A percentile compares a stretch with the other conserved stretches of the same genome.
Evolutionary conservation across 2,888 invertebrate species (phyloP).

Genomic region (Melanostoma scalare): DNA sequence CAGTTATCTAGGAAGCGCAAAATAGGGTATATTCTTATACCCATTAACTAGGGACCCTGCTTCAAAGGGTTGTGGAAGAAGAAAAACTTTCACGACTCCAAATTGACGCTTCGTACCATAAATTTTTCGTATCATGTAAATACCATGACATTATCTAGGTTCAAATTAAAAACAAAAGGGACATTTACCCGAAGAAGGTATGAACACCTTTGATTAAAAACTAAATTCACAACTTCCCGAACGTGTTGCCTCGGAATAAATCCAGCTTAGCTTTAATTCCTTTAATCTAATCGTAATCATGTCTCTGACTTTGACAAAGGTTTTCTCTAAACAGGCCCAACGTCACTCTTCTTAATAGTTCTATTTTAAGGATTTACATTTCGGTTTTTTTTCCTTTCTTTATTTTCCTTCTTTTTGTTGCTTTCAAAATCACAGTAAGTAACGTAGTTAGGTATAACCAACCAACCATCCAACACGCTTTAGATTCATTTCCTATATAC

Average conservation of each 20-base stretch:
- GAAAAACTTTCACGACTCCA: too few species aligned
- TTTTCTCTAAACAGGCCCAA: neutral
- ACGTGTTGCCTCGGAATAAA: slow-evolving; percentile 41
- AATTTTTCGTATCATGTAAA: too few species aligned
- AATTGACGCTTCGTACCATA: too few species aligned
- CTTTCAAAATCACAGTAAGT: too few species aligned
- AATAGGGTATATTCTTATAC: too few species aligned
- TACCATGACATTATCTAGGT: too few species aligned
- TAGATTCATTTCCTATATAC: slow-evolving; percentile 13
- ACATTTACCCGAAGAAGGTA: too few species aligned
- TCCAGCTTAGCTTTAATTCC: slow-evolving; percentile 37
- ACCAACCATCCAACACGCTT: slow-evolving; percentile 9
- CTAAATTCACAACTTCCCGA: slow-evolving; percentile 10
- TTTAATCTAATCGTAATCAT: slow-evolving; percentile 35
- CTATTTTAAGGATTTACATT: slow-evolving; percentile 32
- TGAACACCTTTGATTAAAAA: slow-evolving; percentile 12
- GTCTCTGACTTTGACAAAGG: slow-evolving; percentile 41
- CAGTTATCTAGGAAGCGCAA: too few species aligned
- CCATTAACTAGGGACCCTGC: too few species aligned
- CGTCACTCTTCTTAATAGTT: slow-evolving; percentile 27
- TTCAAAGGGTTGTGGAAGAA: too few species aligned
- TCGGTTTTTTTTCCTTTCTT: slow-evolving; percentile 5
- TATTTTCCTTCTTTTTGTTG: neutral
- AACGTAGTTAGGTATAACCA: too few species aligned
- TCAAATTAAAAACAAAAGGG: too few species aligned